Conservation (phyloP, 2,113 vertebrate species). For the Neoarius graeffei region DNA sequence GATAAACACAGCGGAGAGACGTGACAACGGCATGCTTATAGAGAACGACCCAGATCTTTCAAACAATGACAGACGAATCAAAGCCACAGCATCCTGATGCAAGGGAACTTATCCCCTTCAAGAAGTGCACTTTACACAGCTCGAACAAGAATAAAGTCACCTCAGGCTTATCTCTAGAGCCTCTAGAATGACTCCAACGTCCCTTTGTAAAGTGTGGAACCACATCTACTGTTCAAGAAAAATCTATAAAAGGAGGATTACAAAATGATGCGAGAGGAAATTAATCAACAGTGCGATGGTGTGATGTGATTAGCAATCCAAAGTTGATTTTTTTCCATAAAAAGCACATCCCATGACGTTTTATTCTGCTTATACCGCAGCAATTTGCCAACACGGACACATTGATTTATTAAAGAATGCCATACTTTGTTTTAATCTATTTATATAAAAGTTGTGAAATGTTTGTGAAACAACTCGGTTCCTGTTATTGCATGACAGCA, state of each 20-base stretch:
- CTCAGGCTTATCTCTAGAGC: not conserved
- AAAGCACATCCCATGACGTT: not conserved
- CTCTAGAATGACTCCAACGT: not conserved
- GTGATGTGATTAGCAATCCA: not conserved
- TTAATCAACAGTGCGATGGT: not conserved
- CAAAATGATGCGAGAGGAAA: not conserved
- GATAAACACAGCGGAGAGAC: conserved; percentile 35
- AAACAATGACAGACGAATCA: not conserved
- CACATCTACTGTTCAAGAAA: not conserved
- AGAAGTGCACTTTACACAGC: not conserved
- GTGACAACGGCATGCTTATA: conserved; percentile 26
- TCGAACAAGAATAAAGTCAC: not conserved
- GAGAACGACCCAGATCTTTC: not conserved
- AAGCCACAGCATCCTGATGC: not conserved
- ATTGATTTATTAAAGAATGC: not conserved
- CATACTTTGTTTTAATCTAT: not conserved
- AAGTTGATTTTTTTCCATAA: not conserved
- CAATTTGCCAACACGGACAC: not conserved
- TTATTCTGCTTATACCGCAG: not conserved
- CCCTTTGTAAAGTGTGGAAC: not conserved
- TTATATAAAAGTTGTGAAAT: not conserved
- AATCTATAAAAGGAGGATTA: not conserved
- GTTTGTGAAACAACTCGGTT: not conserved
- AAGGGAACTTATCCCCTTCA: not conserved
- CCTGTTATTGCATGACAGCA: not conserved